Conservation (phyloP, 1,140 invertebrate genomes). For the Halyomorpha halys region DNA sequence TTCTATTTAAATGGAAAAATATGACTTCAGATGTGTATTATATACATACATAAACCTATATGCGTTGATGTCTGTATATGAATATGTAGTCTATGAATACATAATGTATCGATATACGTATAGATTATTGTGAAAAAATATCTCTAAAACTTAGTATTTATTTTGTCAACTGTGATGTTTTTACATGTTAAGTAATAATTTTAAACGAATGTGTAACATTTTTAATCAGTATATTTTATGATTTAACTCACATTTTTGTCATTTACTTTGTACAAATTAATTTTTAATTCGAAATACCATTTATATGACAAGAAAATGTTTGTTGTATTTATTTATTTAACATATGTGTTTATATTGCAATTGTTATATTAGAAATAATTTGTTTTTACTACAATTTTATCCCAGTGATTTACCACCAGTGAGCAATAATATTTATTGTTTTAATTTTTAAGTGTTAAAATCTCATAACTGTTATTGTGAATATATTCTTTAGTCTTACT, state of each 20-base stretch:
- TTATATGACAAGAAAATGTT: neutral
- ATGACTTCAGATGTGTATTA: too few relatives aligned
- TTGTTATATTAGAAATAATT: conserved; percentile 8
- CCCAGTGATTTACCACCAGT: conserved; percentile 11
- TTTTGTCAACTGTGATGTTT: conserved; percentile 16
- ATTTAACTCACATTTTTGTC: neutral
- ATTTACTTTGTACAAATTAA: conserved; percentile 11
- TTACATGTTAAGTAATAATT: conserved; percentile 11
- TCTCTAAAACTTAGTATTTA: conserved; percentile 1
- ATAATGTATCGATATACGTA: conserved; percentile 17
- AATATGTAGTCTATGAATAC: neutral
- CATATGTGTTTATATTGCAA: neutral
- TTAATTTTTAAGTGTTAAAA: conserved; percentile 9
- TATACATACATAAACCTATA: too few relatives aligned
- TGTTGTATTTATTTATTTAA: conserved; percentile 6
- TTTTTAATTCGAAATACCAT: conserved; percentile 1
- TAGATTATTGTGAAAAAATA: conserved; percentile 2
- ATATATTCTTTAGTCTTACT: neutral
- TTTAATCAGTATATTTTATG: conserved; percentile 10
- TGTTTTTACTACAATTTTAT: conserved; percentile 4
- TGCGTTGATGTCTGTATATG: too few relatives aligned
- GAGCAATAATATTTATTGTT: conserved; percentile 12
- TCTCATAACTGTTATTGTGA: neutral
- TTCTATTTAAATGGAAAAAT: too few relatives aligned
- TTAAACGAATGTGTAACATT: conserved; percentile 5